Evolutionary conservation across 1,140 invertebrate species (phyloP), one percentile per base, ranked within the genome.

Genomic region (Archivesica marissinica): DNA sequence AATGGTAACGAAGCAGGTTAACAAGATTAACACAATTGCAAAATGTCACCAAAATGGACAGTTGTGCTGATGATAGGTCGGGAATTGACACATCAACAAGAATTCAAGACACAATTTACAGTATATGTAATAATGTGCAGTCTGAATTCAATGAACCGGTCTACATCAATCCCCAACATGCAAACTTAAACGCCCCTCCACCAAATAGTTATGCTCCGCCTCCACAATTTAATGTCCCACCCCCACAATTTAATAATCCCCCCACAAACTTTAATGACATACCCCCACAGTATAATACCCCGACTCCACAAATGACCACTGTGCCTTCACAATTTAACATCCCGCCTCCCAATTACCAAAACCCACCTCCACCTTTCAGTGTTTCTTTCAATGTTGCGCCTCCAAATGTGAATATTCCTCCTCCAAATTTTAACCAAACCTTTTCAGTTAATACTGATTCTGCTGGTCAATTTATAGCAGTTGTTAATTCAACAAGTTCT

Each of bases 1-100:
- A 85, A 25, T 64, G 20, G 39, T 54, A 41, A 64, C 41, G 13
- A 56, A 77, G 54, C 61, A 61, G 20, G 6, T 66, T 20, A 70
- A 17, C 50, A 15, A 66, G 33, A 66, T 52, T 54, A 78, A 28
- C 3, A 83, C 23, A 28, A 52, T 30, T 28, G 1, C 61, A 66
- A 7, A 41, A 38, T 47, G 25, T 13, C 11, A 50, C 28, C n/a
- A n/a, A n/a, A n/a, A n/a, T n/a, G 68, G 13, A 44, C 50, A n/a
- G 20, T 39, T 38, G 4, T 41, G 2, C 2, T 28, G 33, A 6
- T 11, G 6, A 9, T 23, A 44, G 25, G 4, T 13, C 20, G 20
- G 38, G 4, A 68, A 15, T 2, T 17, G 23, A 39, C 7, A 56
- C 20, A 30, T 56, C 4, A 30, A 11, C 33, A 54, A 20, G 9